phyloP scores from a whole-genome alignment of 2,888 invertebrate genomes.

The Nasonia oneida region DNA sequence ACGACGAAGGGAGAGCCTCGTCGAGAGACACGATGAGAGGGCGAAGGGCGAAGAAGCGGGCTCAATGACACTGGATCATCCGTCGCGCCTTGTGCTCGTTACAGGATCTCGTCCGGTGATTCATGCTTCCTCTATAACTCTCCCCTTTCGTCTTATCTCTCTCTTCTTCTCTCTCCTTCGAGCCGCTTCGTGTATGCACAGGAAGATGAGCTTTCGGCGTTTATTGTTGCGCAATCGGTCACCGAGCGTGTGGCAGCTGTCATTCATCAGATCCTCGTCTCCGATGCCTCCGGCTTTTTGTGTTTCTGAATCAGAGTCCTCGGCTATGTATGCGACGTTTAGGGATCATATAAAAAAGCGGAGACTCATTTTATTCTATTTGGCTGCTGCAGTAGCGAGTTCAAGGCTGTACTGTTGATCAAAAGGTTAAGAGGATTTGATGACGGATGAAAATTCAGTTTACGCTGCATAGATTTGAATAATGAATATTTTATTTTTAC shows the following conservation, averaged over 20 bases:
- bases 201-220: conserved; percentile 35
- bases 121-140: conserved; percentile 39
- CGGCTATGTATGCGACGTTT: background rate
- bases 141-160: conserved; percentile 39
- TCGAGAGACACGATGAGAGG: no score
- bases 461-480: background rate
- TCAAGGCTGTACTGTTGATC: background rate
- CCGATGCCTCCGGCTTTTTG: conserved; percentile 35
- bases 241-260: conserved; percentile 60
- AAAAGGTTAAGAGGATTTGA: background rate
- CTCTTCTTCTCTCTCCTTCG: background rate
- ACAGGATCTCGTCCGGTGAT: conserved; percentile 36
- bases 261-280: conserved; percentile 33
- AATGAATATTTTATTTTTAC: background rate
- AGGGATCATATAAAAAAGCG: background rate
- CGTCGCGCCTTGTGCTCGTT: background rate
- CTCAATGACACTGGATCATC: conserved; percentile 67
- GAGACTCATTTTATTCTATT: background rate
- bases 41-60: background rate
- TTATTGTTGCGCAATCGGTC: conserved; percentile 55
- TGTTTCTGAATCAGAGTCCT: conserved; percentile 17
- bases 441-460: conserved; percentile 9
- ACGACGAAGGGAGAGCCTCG: no score
- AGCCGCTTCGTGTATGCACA: background rate
- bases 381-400: background rate